Percentiles rank a stretch among this genome's conserved stretches.
phyloP scores from a whole-genome alignment of 2,113 vertebrate species.

The Probosciger aterrimus region DNA sequence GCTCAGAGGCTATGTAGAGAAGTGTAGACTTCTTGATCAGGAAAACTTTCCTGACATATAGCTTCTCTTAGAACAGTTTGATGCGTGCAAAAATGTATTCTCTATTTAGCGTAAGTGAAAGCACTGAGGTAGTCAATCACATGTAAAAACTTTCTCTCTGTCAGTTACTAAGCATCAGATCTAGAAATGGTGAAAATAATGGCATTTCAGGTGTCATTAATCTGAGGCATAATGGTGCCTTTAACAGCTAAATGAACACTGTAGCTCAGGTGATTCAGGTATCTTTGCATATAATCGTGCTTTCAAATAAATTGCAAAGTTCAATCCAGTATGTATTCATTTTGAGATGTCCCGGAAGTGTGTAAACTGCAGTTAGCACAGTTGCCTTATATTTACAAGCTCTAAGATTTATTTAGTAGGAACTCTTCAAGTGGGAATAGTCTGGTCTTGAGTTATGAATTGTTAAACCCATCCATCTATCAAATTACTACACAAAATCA shows the following conservation, averaged over 20 bases:
- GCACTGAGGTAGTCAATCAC: neutral
- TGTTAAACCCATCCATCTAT: slow-evolving; percentile 2
- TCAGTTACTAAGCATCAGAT: neutral
- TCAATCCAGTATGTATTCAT: neutral
- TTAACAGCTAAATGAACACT: slow-evolving; percentile 20
- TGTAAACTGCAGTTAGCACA: neutral
- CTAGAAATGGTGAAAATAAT: slow-evolving; percentile 37
- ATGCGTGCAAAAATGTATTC: neutral
- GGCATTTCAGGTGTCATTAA: slow-evolving; percentile 45
- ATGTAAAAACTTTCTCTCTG: neutral
- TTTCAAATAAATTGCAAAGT: neutral
- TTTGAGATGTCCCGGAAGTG: neutral
- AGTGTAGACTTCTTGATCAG: neutral
- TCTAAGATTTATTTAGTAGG: slow-evolving; percentile 38
- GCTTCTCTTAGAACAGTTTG: neutral
- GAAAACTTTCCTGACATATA: neutral
- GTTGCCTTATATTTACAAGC: neutral
- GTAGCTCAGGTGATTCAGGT: slow-evolving; percentile 34
- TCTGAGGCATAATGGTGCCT: slow-evolving; percentile 16
- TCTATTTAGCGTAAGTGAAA: neutral
- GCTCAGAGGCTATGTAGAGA: neutral
- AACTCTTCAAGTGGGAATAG: neutral
- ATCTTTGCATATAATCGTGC: slow-evolving; percentile 27
- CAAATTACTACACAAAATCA: neutral
- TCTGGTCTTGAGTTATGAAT: slow-evolving; percentile 12